phyloP scores from a whole-genome alignment of 2,113 vertebrate species.

The Octodon degus region DNA sequence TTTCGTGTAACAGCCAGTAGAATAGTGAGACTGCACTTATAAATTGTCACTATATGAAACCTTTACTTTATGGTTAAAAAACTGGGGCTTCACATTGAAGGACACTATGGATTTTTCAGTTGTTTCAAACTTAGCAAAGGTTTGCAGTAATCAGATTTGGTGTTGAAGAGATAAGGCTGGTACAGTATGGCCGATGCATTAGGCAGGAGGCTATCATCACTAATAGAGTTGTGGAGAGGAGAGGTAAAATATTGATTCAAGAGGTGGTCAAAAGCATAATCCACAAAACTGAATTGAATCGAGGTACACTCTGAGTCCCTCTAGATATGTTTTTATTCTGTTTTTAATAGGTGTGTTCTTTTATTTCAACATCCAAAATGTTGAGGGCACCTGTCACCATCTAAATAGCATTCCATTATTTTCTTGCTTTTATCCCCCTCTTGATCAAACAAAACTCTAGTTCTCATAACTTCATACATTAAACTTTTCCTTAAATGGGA shows the following conservation, averaged over 20 bases:
- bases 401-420: slow-evolving; percentile 57
- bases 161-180: background rate
- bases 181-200: background rate
- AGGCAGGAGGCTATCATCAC: background rate
- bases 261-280: slow-evolving; percentile 72
- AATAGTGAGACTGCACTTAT: background rate
- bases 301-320: slow-evolving; percentile 43
- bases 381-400: slow-evolving; percentile 33
- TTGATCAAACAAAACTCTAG: slow-evolving; percentile 22
- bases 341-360: slow-evolving; percentile 48
- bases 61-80: slow-evolving; percentile 19
- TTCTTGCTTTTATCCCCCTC: slow-evolving; percentile 18
- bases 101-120: background rate
- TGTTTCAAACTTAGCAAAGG: background rate
- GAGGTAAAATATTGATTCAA: slow-evolving; percentile 69
- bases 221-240: slow-evolving; percentile 8
- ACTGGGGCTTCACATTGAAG: background rate
- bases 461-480: background rate
- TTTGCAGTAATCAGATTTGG: slow-evolving; percentile 11
- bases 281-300: slow-evolving; percentile 72
- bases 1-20: background rate
- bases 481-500: background rate
- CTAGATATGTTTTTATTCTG: slow-evolving; percentile 34
- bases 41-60: background rate
- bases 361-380: slow-evolving; percentile 68